Evolutionary conservation across 1,140 invertebrate genomes (phyloP).

Genomic region (Ceratosolen fusciceps): DNA sequence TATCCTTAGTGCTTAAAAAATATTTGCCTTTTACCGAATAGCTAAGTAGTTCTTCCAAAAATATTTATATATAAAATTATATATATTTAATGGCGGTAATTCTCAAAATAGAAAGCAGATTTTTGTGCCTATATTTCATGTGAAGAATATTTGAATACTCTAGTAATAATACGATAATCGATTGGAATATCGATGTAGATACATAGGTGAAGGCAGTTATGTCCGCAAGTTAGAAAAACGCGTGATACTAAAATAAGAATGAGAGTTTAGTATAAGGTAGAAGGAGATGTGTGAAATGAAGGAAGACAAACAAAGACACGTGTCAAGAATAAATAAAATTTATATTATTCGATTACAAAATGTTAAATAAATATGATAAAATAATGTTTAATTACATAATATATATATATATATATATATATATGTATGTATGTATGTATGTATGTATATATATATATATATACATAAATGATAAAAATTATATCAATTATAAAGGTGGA

Average conservation of each 20-base stretch:
- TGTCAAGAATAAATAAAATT: constrained; percentile 43
- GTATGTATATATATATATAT: constrained; percentile 52
- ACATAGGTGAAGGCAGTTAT: background rate
- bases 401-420: constrained; percentile 51
- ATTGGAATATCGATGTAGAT: background rate
- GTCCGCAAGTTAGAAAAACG: background rate
- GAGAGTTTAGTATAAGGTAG: too few relatives aligned
- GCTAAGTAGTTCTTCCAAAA: constrained; percentile 7
- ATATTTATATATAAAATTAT: background rate
- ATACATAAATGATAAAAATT: constrained; percentile 57
- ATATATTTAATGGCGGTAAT: background rate
- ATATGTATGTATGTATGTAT: too few relatives aligned
- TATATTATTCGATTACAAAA: constrained; percentile 63
- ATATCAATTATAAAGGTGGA: background rate
- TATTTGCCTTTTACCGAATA: background rate
- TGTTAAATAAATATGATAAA: constrained; percentile 57
- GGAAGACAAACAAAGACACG: background rate
- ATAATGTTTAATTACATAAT: constrained; percentile 31
- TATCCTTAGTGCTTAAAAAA: background rate
- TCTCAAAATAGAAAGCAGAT: constrained; percentile 26
- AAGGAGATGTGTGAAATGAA: constrained; percentile 34
- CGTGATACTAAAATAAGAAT: background rate
- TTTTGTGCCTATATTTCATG: constrained; percentile 1
- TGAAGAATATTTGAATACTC: background rate
- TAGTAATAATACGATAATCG: background rate